Evolutionary conservation across 92 coral and sea anemone species (phyloP), one percentile per base, ranked within the genome.

Genomic region (Zoanthus sociatus): DNA sequence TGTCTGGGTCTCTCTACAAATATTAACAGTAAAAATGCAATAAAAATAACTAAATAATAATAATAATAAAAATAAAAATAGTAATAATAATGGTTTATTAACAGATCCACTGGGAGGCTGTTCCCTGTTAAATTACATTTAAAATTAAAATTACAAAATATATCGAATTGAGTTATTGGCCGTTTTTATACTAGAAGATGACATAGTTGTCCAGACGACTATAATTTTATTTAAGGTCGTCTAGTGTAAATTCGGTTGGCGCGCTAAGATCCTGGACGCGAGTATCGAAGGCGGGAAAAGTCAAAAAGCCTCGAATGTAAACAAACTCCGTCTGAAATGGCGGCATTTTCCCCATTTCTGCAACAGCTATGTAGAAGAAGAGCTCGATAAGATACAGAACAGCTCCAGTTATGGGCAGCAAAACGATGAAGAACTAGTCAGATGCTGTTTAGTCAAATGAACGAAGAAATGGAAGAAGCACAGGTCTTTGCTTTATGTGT

Each of bases 371-470:
- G 26, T 60, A 60, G 67, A 60, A 60, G 67, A 60, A 60, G 21
- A 4, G 20, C 67, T 13, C 67, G 67, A 60, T 20, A 60, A 15
- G 67, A 60, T 13, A 60, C 26, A 60, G 20, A 60, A 60, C 67
- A 60, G 67, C 67, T 4, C 67, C 67, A 60, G 67, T 60, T 60
- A 60, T 60, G 67, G 67, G 67, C 20, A 60, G 67, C 67, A 60
- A 60, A 61, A 16, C 68, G 68, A 61, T 21, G 21, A 14, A 61
- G 20, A 61, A 61, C 68, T 61, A 61, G 68, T 61, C 68, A 61
- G 68, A 61, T 61, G 67, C 68, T 61, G 16, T 61, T 61, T 61
- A 14, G 68, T 61, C 68, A 61, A 61, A 61, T 61, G 68, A 61
- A 61, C 68, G 26, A 26, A 26, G 68, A 61, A 14, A 61, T 61